Conservation (phyloP, 2,888 invertebrate species). For the Nematopogon swammerdamellus region DNA sequence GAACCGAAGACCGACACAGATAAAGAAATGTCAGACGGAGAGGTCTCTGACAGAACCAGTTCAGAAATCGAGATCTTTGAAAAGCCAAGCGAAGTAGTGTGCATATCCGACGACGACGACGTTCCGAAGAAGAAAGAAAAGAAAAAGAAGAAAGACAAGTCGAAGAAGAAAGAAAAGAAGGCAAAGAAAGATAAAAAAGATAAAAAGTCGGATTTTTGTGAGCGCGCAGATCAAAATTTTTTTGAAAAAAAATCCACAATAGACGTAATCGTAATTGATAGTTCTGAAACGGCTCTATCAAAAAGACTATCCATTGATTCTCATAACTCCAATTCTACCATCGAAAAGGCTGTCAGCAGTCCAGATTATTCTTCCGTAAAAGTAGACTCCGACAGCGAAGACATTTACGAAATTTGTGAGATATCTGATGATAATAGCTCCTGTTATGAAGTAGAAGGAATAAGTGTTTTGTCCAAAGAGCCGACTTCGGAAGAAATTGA, state of each 20-base stretch:
- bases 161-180: constrained; percentile 36
- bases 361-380: not conserved
- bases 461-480: constrained; percentile 36
- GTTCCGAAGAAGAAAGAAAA: constrained; percentile 16
- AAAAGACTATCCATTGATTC: not conserved
- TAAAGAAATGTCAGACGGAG: constrained; percentile 25
- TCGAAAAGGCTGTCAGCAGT: too few relatives aligned
- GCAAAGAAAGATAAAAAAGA: constrained; percentile 25
- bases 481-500: constrained; percentile 42
- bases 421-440: constrained; percentile 40
- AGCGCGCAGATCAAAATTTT: constrained; percentile 31
- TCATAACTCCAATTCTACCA: too few relatives aligned
- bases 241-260: constrained; percentile 16
- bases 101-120: constrained; percentile 45
- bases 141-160: constrained; percentile 35
- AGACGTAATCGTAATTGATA: not conserved
- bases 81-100: constrained; percentile 43
- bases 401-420: constrained; percentile 32
- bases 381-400: constrained; percentile 15
- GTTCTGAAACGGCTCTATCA: constrained; percentile 2
- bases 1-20: not conserved
- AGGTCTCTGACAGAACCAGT: constrained; percentile 28
- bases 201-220: constrained; percentile 33
- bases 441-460: constrained; percentile 31
- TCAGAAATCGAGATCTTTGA: constrained; percentile 34